These are phyloP conservation scores for Bibio marci DNA, from an alignment of 2,888 invertebrate genomes.

Conservation along the genomic window DNA sequence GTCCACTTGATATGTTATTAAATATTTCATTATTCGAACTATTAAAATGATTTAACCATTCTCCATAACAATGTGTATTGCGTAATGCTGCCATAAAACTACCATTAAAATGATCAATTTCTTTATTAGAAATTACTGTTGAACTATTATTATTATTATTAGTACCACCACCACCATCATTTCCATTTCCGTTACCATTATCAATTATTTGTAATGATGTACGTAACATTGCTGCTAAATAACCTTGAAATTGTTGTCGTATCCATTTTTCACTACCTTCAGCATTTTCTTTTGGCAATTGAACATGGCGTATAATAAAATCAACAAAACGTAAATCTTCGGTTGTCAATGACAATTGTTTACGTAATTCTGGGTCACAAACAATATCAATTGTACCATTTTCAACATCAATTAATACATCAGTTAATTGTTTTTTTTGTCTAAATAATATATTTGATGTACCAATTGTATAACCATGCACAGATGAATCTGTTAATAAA, in stretches of 20 bases:
- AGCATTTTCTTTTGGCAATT: slow-evolving; percentile 46
- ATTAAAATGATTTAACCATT: slow-evolving; percentile 42
- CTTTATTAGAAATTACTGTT: slow-evolving; percentile 53
- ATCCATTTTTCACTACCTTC: slow-evolving; percentile 97
- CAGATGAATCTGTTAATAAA: slow-evolving; percentile 69
- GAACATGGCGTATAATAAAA: slow-evolving; percentile 65
- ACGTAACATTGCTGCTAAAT: slow-evolving; percentile 62
- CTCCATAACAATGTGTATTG: slow-evolving; percentile 72
- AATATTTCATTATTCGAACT: slow-evolving; percentile 48
- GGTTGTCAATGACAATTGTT: slow-evolving; percentile 74
- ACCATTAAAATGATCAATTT: slow-evolving; percentile 75
- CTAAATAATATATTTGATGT: slow-evolving; percentile 98
- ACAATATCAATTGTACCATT: slow-evolving; percentile 66
- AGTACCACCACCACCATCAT: slow-evolving; percentile 13
- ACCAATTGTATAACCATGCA: slow-evolving; percentile 76
- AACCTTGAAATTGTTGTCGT: slow-evolving; percentile 80
- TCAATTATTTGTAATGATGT: slow-evolving; percentile 50
- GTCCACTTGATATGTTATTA: slow-evolving; percentile 56
- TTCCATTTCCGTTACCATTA: slow-evolving; percentile 9
- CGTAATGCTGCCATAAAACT: slow-evolving; percentile 73
- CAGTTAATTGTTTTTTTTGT: slow-evolving; percentile 82
- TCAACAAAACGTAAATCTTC: slow-evolving; percentile 94
- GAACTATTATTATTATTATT: too few relatives aligned
- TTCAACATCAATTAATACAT: slow-evolving; percentile 81
- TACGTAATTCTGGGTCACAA: slow-evolving; percentile 56